Percentiles rank a stretch among this genome's conserved stretches.
Conservation (phyloP, 2,113 vertebrate genomes). For the Pachypanchax playfairii region DNA sequence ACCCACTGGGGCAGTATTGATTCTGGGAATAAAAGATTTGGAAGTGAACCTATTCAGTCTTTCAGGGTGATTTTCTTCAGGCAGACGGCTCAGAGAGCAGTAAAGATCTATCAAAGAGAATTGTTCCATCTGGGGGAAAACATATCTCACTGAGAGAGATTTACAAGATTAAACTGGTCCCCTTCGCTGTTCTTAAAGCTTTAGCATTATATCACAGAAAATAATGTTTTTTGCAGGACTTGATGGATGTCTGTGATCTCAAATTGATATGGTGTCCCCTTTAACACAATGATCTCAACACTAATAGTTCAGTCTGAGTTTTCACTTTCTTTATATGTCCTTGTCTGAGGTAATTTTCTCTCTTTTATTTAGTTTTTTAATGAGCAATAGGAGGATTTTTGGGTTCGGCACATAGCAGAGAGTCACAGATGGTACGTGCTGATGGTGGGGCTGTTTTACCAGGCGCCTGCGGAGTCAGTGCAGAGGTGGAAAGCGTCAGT, state of each 20-base stretch:
- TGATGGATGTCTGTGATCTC: slow-evolving; percentile 9
- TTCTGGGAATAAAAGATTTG: slow-evolving; percentile 30
- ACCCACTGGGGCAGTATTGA: slow-evolving; percentile 21
- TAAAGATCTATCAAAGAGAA: slow-evolving; percentile 28
- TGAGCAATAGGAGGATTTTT: slow-evolving; percentile 21
- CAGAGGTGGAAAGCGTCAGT: slow-evolving; percentile 34
- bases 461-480: slow-evolving; percentile 15
- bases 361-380: too few relatives aligned
- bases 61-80: slow-evolving; percentile 7
- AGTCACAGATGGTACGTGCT: slow-evolving; percentile 50
- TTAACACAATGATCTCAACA: neutral
- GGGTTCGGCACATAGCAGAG: slow-evolving; percentile 2
- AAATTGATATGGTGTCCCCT: neutral
- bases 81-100: slow-evolving; percentile 6
- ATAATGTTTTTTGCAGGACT: neutral
- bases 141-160: slow-evolving; percentile 26
- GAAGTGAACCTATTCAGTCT: slow-evolving; percentile 13
- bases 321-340: slow-evolving; percentile 16
- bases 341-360: slow-evolving; percentile 29
- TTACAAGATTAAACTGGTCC: slow-evolving; percentile 29
- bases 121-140: slow-evolving; percentile 11
- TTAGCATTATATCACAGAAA: slow-evolving; percentile 4
- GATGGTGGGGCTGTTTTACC: slow-evolving; percentile 15
- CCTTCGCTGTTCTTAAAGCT: slow-evolving; percentile 13
- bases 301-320: neutral